phyloP scores from a whole-genome alignment of 1,140 invertebrate genomes.

The Drosophila willistoni region DNA sequence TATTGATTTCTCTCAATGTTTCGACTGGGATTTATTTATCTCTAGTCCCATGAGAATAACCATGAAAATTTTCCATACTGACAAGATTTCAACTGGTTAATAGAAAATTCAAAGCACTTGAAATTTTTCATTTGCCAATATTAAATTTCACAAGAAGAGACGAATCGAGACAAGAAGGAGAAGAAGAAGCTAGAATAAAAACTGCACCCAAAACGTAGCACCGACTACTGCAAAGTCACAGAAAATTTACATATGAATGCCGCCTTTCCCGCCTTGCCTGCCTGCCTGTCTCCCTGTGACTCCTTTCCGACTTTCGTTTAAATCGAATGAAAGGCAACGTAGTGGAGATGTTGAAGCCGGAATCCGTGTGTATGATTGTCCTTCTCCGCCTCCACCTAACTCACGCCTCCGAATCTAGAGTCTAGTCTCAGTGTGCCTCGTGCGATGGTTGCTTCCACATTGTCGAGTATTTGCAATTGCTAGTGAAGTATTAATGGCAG shows the following conservation, averaged over 20 bases:
- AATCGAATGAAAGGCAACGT: slow-evolving; percentile 5
- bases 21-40: not conserved
- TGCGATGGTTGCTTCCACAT: slow-evolving; percentile 18
- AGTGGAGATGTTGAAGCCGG: slow-evolving; percentile 13
- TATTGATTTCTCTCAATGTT: not conserved
- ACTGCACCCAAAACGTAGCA: slow-evolving; percentile 31
- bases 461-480: slow-evolving; percentile 61
- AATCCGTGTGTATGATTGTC: not conserved
- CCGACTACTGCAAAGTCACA: slow-evolving; percentile 26
- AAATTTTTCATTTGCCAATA: slow-evolving; percentile 61
- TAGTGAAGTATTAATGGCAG: slow-evolving; percentile 76
- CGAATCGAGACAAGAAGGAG: slow-evolving; percentile 16
- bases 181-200: slow-evolving; percentile 34
- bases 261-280: not conserved
- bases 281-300: not conserved
- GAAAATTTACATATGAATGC: slow-evolving; percentile 54
- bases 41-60: not conserved
- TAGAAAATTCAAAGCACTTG: slow-evolving; percentile 72
- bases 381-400: not conserved
- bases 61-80: not conserved
- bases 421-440: slow-evolving; percentile 5
- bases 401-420: not conserved
- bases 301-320: not conserved
- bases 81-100: slow-evolving; percentile 37
- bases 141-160: slow-evolving; percentile 56